Evolutionary conservation across 2,797 vertebrate genomes (phyloP), one percentile per base, ranked within the genome.

Genomic region (Acrocephalus scirpaceus): DNA sequence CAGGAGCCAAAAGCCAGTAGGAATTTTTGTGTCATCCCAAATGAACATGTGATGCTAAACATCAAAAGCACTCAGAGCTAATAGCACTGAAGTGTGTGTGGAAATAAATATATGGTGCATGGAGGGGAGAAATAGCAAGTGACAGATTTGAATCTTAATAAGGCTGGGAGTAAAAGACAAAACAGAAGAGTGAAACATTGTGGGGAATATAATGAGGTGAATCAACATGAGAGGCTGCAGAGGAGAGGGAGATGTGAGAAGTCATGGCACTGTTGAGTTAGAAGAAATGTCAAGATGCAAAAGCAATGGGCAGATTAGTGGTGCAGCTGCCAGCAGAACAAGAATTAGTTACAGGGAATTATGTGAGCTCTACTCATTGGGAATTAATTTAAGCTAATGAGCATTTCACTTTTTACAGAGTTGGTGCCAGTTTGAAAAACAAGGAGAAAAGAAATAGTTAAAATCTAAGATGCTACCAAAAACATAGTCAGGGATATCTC

Each of bases 271-370:
- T 36, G 61, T 15, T 57, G 44, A 64, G 76, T 67, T 57, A 50
- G 75, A 25, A 26, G 57, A 6, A 26, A 42, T 27, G 72, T 71
- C 70, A 44, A 48, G 73, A 40, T 77, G 36, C 45, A 58, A 65
- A 12, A 65, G 60, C 40, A 40, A 17, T 26, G 71, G 47, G 65
- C 65, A 79, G 67, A 71, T 93, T 51, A 78, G n/a, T 58, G 70
- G 44, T 76, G 72, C 78, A 93, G 73, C 86, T 77, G 62, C 88
- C 78, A 62, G 47, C 62, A 86, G 58, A 82, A 78, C 73, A 83
- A 71, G 84, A 80, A 67, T 91, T 89, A 70, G 62, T 81, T 87
- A 67, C 61, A 74, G 45, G 74, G 74, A 92, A 90, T 94, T 76
- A 76, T 53, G 30, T 62, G 60, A 54, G n/a, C 56, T 27, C 32